Conservation (phyloP, 1,140 invertebrate genomes). For the Odontomachus brunneus region DNA sequence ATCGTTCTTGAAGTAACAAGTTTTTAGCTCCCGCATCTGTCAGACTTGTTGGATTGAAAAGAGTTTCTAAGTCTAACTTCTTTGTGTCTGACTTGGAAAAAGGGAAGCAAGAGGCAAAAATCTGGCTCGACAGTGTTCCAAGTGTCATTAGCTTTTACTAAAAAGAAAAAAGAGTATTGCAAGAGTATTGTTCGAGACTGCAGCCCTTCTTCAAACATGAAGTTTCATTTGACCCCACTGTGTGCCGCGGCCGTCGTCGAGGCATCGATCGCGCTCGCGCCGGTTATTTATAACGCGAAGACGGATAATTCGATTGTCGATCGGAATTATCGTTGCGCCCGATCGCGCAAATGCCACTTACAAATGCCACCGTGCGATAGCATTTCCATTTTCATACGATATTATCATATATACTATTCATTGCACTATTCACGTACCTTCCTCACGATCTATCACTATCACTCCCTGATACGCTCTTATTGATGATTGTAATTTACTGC, state of each 20-base stretch:
- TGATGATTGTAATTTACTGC: conserved; percentile 61
- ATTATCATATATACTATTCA: conserved; percentile 34
- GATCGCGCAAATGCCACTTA: conserved; percentile 22
- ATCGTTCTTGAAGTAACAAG: no score
- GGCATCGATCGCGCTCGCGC: background rate
- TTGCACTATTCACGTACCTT: conserved; percentile 59
- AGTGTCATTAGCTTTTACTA: no score
- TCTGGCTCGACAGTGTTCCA: no score
- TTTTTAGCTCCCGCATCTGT: no score
- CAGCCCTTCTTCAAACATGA: no score
- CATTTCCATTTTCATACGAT: conserved; percentile 39
- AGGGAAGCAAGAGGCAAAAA: no score
- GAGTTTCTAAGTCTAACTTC: no score
- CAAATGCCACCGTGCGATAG: conserved; percentile 41
- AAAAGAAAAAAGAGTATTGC: no score
- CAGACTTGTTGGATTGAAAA: no score
- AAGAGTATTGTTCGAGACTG: no score
- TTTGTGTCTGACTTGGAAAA: no score
- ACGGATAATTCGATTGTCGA: background rate
- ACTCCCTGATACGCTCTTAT: conserved; percentile 49
- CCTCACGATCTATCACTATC: conserved; percentile 43
- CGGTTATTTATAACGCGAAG: background rate
- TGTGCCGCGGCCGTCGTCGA: background rate
- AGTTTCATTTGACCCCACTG: no score
- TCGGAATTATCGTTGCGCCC: background rate